phyloP scores from a whole-genome alignment of 2,888 invertebrate species.

The Drepanosiphum platanoidis region DNA sequence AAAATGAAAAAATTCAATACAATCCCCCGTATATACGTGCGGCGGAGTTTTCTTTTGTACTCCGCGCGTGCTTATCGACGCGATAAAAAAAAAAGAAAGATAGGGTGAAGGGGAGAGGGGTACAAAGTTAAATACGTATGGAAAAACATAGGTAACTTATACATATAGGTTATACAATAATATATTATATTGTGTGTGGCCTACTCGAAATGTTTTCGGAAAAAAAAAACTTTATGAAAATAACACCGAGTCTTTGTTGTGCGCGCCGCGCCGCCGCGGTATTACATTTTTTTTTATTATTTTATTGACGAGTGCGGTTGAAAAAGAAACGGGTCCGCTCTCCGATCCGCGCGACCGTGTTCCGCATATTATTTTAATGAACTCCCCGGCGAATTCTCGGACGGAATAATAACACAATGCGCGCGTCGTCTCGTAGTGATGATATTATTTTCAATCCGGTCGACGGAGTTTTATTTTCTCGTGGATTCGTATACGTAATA shows the following conservation, averaged over 20 bases:
- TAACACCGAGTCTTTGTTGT: conserved; percentile 13
- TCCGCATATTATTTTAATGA: conserved; percentile 31
- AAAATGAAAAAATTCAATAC: background rate
- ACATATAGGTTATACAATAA: too few relatives aligned
- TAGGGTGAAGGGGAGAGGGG: background rate
- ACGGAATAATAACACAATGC: background rate
- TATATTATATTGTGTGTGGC: background rate
- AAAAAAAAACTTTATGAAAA: conserved; percentile 31
- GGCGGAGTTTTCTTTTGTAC: conserved; percentile 23
- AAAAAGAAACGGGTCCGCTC: conserved; percentile 15
- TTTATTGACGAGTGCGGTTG: background rate
- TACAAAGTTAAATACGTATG: conserved; percentile 2
- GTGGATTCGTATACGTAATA: too few relatives aligned
- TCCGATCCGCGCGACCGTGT: background rate
- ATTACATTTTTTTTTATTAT: background rate
- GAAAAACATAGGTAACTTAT: background rate
- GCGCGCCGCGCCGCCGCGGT: too few relatives aligned
- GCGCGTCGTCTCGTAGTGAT: background rate
- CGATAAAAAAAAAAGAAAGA: background rate
- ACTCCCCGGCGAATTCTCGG: conserved; percentile 30
- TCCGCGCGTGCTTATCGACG: conserved; percentile 6
- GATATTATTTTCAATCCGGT: background rate
- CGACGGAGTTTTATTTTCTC: background rate
- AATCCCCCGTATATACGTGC: background rate
- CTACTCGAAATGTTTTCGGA: background rate